These are phyloP conservation scores for Tragopan temminckii DNA, from an alignment of 2,797 vertebrate genomes.

Conservation along the genomic window DNA sequence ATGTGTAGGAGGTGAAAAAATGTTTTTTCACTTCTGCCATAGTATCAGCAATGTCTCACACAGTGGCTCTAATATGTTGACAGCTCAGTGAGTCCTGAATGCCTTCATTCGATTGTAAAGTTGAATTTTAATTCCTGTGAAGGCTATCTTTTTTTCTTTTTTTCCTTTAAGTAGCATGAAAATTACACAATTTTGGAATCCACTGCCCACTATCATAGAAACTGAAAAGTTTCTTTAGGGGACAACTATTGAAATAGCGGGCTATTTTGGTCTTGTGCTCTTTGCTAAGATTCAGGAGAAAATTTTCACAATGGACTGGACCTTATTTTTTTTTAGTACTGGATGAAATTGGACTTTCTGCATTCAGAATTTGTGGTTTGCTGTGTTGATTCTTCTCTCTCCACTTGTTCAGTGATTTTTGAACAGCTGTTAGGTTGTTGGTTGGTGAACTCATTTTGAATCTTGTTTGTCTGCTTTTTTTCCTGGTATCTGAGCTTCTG, in stretches of 20 bases:
- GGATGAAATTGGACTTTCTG: neutral
- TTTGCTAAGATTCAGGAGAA: neutral
- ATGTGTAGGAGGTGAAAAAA: conserved; percentile 64
- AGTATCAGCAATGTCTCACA: conserved; percentile 66
- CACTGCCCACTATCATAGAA: neutral
- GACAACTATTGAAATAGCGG: neutral
- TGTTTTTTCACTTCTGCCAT: conserved; percentile 57
- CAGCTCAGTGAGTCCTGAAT: conserved; percentile 17
- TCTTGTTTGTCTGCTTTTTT: neutral
- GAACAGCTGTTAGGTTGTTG: neutral
- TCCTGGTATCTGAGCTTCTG: neutral
- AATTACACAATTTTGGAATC: neutral
- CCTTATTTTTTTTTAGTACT: neutral
- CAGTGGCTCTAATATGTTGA: conserved; percentile 49
- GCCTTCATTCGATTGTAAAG: neutral
- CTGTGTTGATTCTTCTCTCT: neutral
- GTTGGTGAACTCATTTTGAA: neutral
- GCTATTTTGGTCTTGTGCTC: neutral
- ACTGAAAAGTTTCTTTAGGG: neutral
- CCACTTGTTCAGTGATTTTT: neutral
- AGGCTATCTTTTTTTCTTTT: neutral
- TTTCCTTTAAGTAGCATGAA: neutral
- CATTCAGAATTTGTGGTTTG: neutral
- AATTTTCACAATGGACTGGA: neutral
- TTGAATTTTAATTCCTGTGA: conserved; percentile 1